phyloP scores from a whole-genome alignment of 2,113 vertebrate genomes.

The Triplophysa rosa region DNA sequence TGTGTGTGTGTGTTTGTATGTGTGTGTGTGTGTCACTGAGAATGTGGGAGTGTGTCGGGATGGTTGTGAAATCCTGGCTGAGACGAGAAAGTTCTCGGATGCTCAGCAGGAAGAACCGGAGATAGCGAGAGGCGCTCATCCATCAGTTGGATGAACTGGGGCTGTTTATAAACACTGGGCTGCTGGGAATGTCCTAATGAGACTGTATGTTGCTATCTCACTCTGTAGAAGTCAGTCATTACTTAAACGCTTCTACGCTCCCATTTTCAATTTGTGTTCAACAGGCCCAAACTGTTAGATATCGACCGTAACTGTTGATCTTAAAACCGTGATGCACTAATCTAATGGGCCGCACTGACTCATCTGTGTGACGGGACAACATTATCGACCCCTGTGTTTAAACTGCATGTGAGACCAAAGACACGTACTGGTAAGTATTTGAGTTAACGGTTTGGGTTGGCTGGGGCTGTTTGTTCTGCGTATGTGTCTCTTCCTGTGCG shows the following conservation, averaged over 20 bases:
- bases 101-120: conserved; percentile 67
- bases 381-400: conserved; percentile 7
- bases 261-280: background rate
- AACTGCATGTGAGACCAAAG: conserved; percentile 47
- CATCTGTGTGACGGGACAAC: background rate
- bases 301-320: background rate
- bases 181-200: conserved; percentile 79
- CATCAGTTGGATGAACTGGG: conserved; percentile 68
- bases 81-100: conserved; percentile 56
- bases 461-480: conserved; percentile 50
- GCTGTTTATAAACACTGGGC: conserved; percentile 75
- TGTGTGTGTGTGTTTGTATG: conserved; percentile 44
- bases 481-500: conserved; percentile 49
- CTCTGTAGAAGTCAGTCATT: conserved; percentile 11
- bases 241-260: background rate
- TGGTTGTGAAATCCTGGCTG: conserved; percentile 71
- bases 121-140: conserved; percentile 68
- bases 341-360: background rate
- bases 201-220: conserved; percentile 40
- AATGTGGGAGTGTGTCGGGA: conserved; percentile 48
- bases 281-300: background rate
- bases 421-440: conserved; percentile 54
- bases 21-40: conserved; percentile 22
- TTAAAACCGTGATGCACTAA: background rate
- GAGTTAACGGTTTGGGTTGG: conserved; percentile 49